Percentiles rank a stretch among this genome's conserved stretches.
Evolutionary conservation across 2,113 vertebrate species (phyloP).

Genomic region (Genyomyrus donnyi): DNA sequence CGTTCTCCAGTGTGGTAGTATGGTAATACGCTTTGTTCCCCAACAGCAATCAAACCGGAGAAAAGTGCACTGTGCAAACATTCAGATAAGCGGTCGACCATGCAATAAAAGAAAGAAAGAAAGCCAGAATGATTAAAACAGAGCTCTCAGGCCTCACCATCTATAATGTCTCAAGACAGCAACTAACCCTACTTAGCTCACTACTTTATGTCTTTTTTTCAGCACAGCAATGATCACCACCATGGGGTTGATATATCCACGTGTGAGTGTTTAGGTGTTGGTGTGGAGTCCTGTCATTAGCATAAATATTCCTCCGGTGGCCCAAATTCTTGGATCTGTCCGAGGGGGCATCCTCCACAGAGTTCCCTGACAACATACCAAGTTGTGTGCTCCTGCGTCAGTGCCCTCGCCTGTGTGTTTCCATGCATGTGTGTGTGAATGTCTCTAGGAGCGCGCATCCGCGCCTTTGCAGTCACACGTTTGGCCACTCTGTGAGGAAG

Average conservation of each 20-base stretch:
- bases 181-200: not conserved
- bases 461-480: not conserved
- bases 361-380: not conserved
- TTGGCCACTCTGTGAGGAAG: not conserved
- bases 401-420: not conserved
- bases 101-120: not conserved
- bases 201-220: not conserved
- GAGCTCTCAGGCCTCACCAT: not conserved
- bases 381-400: not conserved
- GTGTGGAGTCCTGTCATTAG: not conserved
- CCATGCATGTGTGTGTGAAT: conserved; percentile 11
- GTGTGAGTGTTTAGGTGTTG: not conserved
- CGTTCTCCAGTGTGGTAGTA: not conserved
- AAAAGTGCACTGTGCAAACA: conserved; percentile 6
- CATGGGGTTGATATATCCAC: not conserved
- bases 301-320: not conserved
- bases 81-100: not conserved
- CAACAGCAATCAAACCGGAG: not conserved
- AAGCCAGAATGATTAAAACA: not conserved
- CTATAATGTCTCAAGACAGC: conserved; percentile 3
- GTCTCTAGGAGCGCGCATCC: not conserved
- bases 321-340: not conserved
- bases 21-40: not conserved
- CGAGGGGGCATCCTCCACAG: not conserved
- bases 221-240: not conserved